phyloP scores from a whole-genome alignment of 2,113 vertebrate genomes.

The Ceyx cyanopectus region DNA sequence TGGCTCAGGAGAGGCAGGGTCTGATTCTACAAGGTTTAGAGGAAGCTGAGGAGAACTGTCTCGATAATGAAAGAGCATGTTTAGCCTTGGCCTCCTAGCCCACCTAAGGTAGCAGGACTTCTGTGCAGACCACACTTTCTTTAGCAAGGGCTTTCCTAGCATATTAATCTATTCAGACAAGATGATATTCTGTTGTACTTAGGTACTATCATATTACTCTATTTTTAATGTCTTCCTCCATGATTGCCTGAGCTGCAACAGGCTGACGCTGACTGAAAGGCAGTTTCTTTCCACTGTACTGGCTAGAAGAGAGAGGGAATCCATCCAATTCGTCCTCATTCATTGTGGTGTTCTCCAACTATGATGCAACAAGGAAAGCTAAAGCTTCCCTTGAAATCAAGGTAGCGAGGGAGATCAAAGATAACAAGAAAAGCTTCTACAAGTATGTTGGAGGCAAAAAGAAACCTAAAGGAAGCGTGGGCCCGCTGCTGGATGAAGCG shows the following conservation, averaged over 20 bases:
- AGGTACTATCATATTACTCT: constrained; percentile 90
- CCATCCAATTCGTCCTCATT: neutral
- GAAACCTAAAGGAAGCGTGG: too few relatives aligned
- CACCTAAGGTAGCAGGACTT: neutral
- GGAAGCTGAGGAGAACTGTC: neutral
- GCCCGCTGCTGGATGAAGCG: too few relatives aligned
- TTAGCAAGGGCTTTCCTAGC: neutral
- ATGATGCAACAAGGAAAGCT: too few relatives aligned
- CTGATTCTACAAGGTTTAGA: neutral
- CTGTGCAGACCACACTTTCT: neutral
- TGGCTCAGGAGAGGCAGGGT: constrained; percentile 20
- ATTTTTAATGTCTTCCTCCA: constrained; percentile 86
- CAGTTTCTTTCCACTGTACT: constrained; percentile 76
- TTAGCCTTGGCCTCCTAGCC: too few relatives aligned
- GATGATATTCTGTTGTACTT: neutral
- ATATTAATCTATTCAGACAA: neutral
- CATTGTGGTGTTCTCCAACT: neutral
- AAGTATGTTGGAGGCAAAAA: too few relatives aligned
- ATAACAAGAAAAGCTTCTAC: too few relatives aligned
- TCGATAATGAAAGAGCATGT: fast-evolving
- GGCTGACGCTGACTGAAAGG: constrained; percentile 88
- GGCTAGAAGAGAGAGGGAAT: constrained; percentile 65
- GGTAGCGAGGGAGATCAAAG: too few relatives aligned
- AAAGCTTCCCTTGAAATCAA: too few relatives aligned
- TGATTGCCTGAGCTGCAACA: constrained; percentile 65